Evolutionary conservation across 1,140 invertebrate genomes (phyloP), one percentile per base, ranked within the genome.

Genomic region (Drosophila nebulosa): DNA sequence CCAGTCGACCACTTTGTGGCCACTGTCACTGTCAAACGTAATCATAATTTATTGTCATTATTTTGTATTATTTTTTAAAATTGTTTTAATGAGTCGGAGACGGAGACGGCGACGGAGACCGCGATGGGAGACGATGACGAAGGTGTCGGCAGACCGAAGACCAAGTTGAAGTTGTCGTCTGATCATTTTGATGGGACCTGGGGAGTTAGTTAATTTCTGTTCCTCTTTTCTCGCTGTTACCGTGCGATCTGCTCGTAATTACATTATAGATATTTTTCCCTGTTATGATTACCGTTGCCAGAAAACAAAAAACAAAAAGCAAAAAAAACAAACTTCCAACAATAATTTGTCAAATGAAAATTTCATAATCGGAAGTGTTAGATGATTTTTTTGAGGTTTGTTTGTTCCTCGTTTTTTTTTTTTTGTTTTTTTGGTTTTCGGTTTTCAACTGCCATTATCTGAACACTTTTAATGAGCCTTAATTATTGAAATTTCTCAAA

Each of bases 11-110:
- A 46, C 51, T 78, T 78, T 75, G 75, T 75, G 76, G 79, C 78
- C 83, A 81, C 83, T 88, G 83, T 88, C 83, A 88, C 83, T 88
- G 83, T 83, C 83, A 88, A 74, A 78, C 83, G 83, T 88, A 88
- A 88, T 88, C 83, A 88, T 88, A 88, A 88, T 88, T 88, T 88
- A 88, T 88, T 88, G 83, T 88, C 88, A 88, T 88, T 88, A 88
- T 88, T 88, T 88, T 88, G 81, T 88, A 88, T 88, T 88, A 88
- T 88, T 88, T 88, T 88, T 83, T 70, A 88, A 88, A 88, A 88
- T 88, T 88, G 83, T 88, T 88, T 88, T 88, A 88, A 88, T 88
- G 83, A 88, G 83, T 88, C 81, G 69, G 42, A 57, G 67, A 52
- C 62, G 57, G 57, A 56, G 74, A 65, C 59, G 73, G 42, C 27